phyloP scores from a whole-genome alignment of 2,113 vertebrate species.

The Meriones unguiculatus region DNA sequence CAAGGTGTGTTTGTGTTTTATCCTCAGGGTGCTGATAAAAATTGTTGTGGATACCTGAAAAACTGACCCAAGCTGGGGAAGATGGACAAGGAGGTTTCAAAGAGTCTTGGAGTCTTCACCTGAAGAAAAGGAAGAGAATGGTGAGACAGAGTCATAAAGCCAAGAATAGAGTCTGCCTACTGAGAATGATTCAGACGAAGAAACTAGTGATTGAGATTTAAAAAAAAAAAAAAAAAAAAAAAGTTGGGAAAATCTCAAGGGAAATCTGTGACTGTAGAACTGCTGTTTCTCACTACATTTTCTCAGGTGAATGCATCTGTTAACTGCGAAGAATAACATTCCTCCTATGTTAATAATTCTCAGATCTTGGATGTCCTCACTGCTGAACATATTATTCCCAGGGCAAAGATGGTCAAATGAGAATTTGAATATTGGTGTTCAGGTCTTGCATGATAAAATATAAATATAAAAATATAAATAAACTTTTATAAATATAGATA shows the following conservation, averaged over 20 bases:
- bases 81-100: background rate
- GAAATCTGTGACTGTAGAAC: rapidly evolving
- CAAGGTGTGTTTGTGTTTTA: background rate
- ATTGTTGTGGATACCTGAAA: background rate
- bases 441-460: background rate
- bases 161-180: background rate
- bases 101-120: background rate
- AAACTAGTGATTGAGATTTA: background rate
- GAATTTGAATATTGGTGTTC: background rate
- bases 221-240: background rate
- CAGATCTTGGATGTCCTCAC: background rate
- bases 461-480: background rate
- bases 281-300: background rate
- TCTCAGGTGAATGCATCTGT: background rate
- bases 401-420: background rate
- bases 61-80: no score
- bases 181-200: background rate
- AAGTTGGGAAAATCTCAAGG: background rate
- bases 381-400: background rate
- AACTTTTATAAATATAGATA: background rate
- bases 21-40: background rate
- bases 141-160: rapidly evolving
- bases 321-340: background rate
- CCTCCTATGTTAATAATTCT: background rate
- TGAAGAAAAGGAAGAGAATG: background rate